Evolutionary conservation across 92 coral and sea anemone species (phyloP).

Genomic region (Hydrozoanthus gracilis): DNA sequence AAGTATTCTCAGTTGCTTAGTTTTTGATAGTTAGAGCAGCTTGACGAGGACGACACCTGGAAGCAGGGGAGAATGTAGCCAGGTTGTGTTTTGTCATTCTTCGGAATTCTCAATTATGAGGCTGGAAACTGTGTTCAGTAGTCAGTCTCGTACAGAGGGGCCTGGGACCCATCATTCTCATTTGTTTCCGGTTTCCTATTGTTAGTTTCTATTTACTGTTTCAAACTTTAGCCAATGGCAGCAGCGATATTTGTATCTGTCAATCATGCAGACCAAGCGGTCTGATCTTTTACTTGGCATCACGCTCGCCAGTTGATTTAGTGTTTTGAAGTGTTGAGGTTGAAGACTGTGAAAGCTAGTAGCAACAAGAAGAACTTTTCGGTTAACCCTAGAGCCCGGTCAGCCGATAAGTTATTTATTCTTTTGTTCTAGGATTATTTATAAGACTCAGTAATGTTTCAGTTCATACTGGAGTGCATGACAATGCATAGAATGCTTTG

Average conservation of each 20-base stretch:
- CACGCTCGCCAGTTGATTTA: too few relatives aligned
- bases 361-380: conserved; percentile 14
- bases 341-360: too few relatives aligned
- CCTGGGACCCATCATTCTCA: not conserved
- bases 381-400: conserved; percentile 21
- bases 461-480: too few relatives aligned
- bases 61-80: not conserved
- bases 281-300: too few relatives aligned
- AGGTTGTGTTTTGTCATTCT: not conserved
- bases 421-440: conserved; percentile 21
- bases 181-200: conserved; percentile 8
- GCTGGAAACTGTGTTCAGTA: too few relatives aligned
- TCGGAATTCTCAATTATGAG: too few relatives aligned
- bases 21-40: not conserved
- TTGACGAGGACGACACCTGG: too few relatives aligned
- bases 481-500: conserved; percentile 29
- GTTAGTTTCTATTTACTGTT: conserved; percentile 4
- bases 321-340: not conserved
- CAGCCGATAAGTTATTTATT: conserved; percentile 9
- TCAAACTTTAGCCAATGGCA: not conserved
- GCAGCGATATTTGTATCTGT: conserved; percentile 8
- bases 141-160: too few relatives aligned
- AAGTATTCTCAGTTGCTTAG: not conserved
- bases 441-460: not conserved
- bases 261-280: conserved; percentile 5